Percentiles rank a stretch among this genome's conserved stretches.
These are phyloP conservation scores for Gymnogyps californianus DNA, from an alignment of 2,113 vertebrate species.

Conservation along the genomic window DNA sequence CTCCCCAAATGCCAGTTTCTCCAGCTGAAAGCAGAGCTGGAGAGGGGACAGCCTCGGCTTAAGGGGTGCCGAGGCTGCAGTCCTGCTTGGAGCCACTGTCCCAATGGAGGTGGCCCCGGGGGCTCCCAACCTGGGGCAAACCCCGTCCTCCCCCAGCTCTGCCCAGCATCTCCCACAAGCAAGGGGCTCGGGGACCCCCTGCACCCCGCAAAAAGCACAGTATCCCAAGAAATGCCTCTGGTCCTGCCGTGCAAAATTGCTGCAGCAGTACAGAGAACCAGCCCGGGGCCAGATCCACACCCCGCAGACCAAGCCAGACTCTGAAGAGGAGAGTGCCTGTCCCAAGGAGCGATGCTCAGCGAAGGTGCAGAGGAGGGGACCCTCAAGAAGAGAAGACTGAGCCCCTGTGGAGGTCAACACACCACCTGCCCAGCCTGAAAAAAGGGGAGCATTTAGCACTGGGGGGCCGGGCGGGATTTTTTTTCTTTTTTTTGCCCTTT, in stretches of 20 bases:
- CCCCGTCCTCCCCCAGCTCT: not conserved
- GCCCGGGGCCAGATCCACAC: not conserved
- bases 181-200: accelerated
- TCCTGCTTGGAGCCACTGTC: not conserved
- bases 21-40: not conserved
- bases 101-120: accelerated
- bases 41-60: not conserved
- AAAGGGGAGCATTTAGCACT: not conserved
- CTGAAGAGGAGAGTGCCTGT: not conserved
- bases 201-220: too few species aligned
- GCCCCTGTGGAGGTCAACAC: not conserved
- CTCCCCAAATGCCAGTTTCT: not conserved
- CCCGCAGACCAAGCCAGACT: not conserved
- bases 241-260: not conserved
- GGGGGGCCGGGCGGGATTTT: accelerated
- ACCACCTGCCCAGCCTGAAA: not conserved
- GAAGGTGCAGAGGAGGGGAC: accelerated
- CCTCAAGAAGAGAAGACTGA: not conserved
- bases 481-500: not conserved
- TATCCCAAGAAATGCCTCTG: not conserved
- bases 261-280: accelerated
- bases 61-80: accelerated
- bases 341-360: accelerated
- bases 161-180: not conserved
- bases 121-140: not conserved